Conservation (phyloP, 2,113 vertebrate species). For the Podarcis muralis region DNA sequence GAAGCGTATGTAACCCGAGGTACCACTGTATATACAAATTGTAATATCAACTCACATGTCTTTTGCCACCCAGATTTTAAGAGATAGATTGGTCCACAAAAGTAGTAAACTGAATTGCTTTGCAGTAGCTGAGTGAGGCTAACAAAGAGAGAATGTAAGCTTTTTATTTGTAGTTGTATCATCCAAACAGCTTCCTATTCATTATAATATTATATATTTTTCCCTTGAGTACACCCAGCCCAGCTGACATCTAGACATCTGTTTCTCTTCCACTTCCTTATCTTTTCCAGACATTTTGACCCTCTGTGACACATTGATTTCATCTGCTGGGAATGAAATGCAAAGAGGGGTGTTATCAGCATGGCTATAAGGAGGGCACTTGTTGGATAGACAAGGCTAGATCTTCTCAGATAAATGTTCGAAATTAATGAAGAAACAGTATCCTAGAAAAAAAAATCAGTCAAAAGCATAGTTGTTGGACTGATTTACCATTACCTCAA, state of each 20-base stretch:
- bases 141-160: background rate
- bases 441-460: background rate
- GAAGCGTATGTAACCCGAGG: too few species aligned
- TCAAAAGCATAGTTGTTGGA: background rate
- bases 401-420: background rate
- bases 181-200: background rate
- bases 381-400: background rate
- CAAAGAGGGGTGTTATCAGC: background rate
- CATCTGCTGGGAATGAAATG: background rate
- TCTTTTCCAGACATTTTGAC: background rate
- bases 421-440: background rate
- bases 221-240: background rate
- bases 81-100: background rate
- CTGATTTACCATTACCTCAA: background rate
- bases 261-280: background rate
- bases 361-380: background rate
- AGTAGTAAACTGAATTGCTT: background rate
- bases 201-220: background rate
- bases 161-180: background rate
- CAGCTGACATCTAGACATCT: background rate
- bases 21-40: background rate
- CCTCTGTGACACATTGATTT: background rate
- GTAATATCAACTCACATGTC: background rate
- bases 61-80: background rate
- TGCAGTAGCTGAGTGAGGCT: background rate